Percentiles rank a stretch among this genome's conserved stretches.
Conservation (phyloP, 1,140 invertebrate genomes). For the Euura lappo region DNA sequence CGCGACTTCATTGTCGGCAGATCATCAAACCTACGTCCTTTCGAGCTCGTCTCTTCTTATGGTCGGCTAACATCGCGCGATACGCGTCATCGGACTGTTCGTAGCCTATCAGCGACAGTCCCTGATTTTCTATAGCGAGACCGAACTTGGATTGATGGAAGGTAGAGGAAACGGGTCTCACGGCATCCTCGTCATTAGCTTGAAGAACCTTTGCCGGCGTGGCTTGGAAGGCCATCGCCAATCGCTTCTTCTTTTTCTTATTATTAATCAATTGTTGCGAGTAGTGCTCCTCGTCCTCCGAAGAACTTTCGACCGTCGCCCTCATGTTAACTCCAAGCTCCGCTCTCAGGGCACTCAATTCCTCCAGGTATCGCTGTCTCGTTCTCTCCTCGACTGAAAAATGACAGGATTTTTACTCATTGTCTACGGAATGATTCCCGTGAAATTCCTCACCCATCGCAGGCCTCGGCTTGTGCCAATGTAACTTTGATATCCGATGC, state of each 20-base stretch:
- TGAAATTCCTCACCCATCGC: slow-evolving; percentile 56
- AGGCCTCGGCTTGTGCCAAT: slow-evolving; percentile 56
- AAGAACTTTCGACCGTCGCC: slow-evolving; percentile 51
- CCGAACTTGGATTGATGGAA: slow-evolving; percentile 55
- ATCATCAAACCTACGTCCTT: slow-evolving; percentile 59
- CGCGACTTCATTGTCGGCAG: slow-evolving; percentile 38
- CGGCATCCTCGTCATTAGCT: slow-evolving; percentile 47
- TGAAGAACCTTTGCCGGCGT: slow-evolving; percentile 51
- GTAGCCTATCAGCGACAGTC: slow-evolving; percentile 49
- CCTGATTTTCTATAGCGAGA: slow-evolving; percentile 56
- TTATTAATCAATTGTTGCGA: slow-evolving; percentile 64
- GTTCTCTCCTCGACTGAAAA: slow-evolving; percentile 54
- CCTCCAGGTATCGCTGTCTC: slow-evolving; percentile 51
- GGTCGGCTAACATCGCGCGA: slow-evolving; percentile 68
- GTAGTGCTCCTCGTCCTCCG: slow-evolving; percentile 60
- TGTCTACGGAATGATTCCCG: slow-evolving; percentile 18
- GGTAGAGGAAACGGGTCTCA: slow-evolving; percentile 61
- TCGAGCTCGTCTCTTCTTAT: slow-evolving; percentile 67
- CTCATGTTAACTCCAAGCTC: slow-evolving; percentile 47
- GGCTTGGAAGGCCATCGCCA: slow-evolving; percentile 68
- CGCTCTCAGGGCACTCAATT: slow-evolving; percentile 49
- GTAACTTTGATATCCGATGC: slow-evolving; percentile 59
- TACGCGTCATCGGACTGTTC: slow-evolving; percentile 75
- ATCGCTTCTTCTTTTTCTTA: slow-evolving; percentile 72
- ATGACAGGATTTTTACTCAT: slow-evolving; percentile 15